Base-by-base conservation (phyloP, 2,888 invertebrate species). In the Nezara viridula region DNA sequence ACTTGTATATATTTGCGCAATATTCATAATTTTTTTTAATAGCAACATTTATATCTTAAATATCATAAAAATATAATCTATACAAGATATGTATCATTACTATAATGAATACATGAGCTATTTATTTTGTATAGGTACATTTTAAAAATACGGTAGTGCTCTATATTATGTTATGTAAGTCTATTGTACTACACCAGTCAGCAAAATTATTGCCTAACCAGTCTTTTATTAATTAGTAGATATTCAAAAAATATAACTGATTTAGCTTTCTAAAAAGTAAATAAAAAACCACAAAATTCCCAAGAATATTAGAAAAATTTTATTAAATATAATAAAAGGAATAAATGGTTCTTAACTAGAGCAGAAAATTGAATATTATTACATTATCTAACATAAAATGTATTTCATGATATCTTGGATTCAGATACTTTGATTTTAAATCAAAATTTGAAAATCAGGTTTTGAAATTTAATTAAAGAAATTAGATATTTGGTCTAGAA, bases 31-130 rank as follows among this genome's bases (percentile, higher is more conserved):
- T 55, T 40, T 88, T 73, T 37, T 88, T 66, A 66, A 44, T 37
- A 88, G 73, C 85, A 88, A 66, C 88, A 88, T 77, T 88, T 77
- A 81, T 27, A 37, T 88, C 52, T 55, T 88, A 88, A 73, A 32
- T 88, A 88, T 85, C 85, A 81, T 88, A 88, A 88, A 88, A 88
- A 88, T 88, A 88, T 88, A 88, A 52, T 88, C 85, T 88, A 85
- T 88, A 88, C 88, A 88, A 77, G 88, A 88, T 88, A 88, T 88
- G 88, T 88, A 85, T 88, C 85, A 85, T 88, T 88, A 66, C 88
- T 88, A 88, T 88, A 88, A 88, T 88, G 88, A 88, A 66, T 88
- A 88, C 88, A 88, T 55, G 88, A 88, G 88, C 88, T 88, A 88
- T 50, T 37, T 47, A 49, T 47, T 81, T 88, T 32, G 60, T 73